Conservation (phyloP, 2,888 invertebrate genomes). For the Himalopsyche japonica region DNA sequence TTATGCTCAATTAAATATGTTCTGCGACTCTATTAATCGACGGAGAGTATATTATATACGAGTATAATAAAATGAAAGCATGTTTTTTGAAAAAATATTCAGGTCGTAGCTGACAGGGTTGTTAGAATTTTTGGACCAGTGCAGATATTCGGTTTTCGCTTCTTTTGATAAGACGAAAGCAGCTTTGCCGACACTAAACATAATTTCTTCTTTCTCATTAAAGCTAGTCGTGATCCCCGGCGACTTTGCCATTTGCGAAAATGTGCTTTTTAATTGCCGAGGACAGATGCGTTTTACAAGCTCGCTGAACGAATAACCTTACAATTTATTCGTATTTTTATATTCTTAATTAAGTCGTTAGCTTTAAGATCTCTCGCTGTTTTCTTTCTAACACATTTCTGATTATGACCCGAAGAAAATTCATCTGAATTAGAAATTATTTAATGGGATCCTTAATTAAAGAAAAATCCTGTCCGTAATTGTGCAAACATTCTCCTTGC, state of each 20-base stretch:
- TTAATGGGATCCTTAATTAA: neutral
- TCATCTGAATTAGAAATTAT: neutral
- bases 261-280: conserved; percentile 40
- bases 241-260: conserved; percentile 32
- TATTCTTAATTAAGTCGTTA: conserved; percentile 40
- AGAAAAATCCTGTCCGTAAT: neutral
- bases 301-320: conserved; percentile 18
- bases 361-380: conserved; percentile 21
- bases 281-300: conserved; percentile 41
- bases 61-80: too few relatives aligned
- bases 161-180: neutral
- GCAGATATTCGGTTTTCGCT: neutral
- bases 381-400: conserved; percentile 18
- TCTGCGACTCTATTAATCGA: too few relatives aligned
- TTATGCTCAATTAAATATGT: too few relatives aligned
- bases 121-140: neutral
- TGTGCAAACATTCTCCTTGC: neutral
- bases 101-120: too few relatives aligned
- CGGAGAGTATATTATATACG: too few relatives aligned
- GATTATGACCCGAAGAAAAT: conserved; percentile 10
- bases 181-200: conserved; percentile 15
- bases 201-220: conserved; percentile 40
- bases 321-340: conserved; percentile 40
- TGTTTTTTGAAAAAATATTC: too few relatives aligned
- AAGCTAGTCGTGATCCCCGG: conserved; percentile 32